These are phyloP conservation scores for Acromyrmex heyeri DNA, from an alignment of 1,140 invertebrate genomes.

Conservation along the genomic window DNA sequence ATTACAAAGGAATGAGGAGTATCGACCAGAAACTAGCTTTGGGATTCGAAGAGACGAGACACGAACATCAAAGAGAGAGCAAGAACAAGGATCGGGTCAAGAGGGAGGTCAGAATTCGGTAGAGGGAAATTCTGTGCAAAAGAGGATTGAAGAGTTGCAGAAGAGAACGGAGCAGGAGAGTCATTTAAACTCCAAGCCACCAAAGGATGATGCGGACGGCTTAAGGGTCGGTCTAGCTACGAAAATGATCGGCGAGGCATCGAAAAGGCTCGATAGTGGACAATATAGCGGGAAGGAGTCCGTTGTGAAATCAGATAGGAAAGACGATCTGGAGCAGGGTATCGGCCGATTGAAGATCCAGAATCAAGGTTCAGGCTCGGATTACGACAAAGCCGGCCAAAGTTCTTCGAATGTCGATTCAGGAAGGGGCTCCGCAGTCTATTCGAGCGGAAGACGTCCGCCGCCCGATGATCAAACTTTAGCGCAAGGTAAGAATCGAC, in stretches of 20 bases:
- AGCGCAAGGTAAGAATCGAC: conserved; percentile 62
- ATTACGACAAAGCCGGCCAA: conserved; percentile 91
- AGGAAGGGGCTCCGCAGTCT: conserved; percentile 91
- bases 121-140: conserved; percentile 74
- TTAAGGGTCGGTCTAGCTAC: conserved; percentile 66
- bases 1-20: conserved; percentile 82
- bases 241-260: conserved; percentile 65
- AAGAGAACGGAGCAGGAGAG: conserved; percentile 79
- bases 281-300: conserved; percentile 74
- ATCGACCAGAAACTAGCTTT: conserved; percentile 82
- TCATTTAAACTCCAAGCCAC: conserved; percentile 69
- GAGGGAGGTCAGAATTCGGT: conserved; percentile 64
- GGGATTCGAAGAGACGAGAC: conserved; percentile 80
- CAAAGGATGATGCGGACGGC: conserved; percentile 71
- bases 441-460: conserved; percentile 90
- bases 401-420: conserved; percentile 91
- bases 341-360: conserved; percentile 86
- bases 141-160: conserved; percentile 81
- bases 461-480: conserved; percentile 78
- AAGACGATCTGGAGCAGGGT: conserved; percentile 83
- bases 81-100: conserved; percentile 57
- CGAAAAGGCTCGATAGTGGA: conserved; percentile 73
- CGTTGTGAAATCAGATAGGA: conserved; percentile 77
- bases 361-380: conserved; percentile 88
- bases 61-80: conserved; percentile 78